These are phyloP conservation scores for Paracyprichromis sp. DNA, from an alignment of 2,113 vertebrate genomes.

Conservation along the genomic window DNA sequence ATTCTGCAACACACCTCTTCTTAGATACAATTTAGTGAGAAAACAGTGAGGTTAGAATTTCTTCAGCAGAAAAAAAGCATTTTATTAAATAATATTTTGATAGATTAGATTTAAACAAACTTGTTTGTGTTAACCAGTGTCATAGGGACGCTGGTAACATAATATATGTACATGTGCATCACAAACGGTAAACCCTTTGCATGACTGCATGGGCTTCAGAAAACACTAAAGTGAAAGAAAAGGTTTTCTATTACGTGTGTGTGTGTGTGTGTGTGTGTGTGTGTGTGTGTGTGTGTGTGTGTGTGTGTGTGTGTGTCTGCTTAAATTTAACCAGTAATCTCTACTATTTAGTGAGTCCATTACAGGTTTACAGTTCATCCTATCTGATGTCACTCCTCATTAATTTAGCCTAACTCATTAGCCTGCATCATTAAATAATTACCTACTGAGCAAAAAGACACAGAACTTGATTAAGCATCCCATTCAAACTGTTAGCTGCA, in stretches of 20 bases:
- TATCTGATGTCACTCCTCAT: slow-evolving; percentile 58
- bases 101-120: not conserved
- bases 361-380: slow-evolving; percentile 43
- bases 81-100: not conserved
- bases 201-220: not conserved
- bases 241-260: not conserved
- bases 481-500: slow-evolving; percentile 29
- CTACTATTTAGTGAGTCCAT: slow-evolving; percentile 48
- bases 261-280: not conserved
- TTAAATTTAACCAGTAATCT: slow-evolving; percentile 34
- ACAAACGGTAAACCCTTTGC: not conserved
- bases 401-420: slow-evolving; percentile 65
- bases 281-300: not conserved
- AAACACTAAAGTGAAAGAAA: not conserved
- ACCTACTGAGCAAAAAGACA: slow-evolving; percentile 52
- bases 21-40: not conserved
- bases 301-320: not conserved
- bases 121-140: not conserved
- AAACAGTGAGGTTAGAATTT: not conserved
- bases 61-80: not conserved
- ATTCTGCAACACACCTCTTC: slow-evolving; percentile 5
- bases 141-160: not conserved
- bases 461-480: slow-evolving; percentile 50
- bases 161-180: not conserved
- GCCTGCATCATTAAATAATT: slow-evolving; percentile 63